Conservation (phyloP, 2,113 vertebrate genomes). For the Pseudorasbora parva region DNA sequence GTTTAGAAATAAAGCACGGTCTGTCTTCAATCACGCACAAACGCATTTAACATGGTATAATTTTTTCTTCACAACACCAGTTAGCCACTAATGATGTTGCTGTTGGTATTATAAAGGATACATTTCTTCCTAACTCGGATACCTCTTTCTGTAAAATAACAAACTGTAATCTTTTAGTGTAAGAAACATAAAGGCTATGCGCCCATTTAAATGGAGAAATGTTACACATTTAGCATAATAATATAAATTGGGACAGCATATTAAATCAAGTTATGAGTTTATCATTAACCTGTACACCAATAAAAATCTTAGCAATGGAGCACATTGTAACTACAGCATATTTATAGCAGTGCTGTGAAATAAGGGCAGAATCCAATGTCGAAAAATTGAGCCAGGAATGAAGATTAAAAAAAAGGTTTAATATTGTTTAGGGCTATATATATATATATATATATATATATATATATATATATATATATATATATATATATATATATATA, state of each 20-base stretch:
- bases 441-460: too few species aligned
- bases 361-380: neutral
- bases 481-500: too few species aligned
- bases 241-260: neutral
- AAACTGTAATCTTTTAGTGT: neutral
- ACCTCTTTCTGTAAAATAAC: neutral
- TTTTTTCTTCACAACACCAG: neutral
- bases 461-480: too few species aligned
- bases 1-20: too few species aligned
- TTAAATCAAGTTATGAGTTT: neutral
- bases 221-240: neutral
- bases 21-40: neutral
- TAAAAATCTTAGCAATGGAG: neutral
- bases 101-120: neutral
- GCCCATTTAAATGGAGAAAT: neutral
- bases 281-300: neutral
- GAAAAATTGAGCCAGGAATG: too few species aligned
- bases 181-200: neutral
- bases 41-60: neutral
- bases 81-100: neutral
- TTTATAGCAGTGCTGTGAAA: neutral
- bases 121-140: neutral
- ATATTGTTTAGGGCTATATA: neutral
- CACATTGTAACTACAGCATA: neutral
- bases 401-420: neutral